phyloP scores from a whole-genome alignment of 2,797 vertebrate species.

The Garrulus glandarius region DNA sequence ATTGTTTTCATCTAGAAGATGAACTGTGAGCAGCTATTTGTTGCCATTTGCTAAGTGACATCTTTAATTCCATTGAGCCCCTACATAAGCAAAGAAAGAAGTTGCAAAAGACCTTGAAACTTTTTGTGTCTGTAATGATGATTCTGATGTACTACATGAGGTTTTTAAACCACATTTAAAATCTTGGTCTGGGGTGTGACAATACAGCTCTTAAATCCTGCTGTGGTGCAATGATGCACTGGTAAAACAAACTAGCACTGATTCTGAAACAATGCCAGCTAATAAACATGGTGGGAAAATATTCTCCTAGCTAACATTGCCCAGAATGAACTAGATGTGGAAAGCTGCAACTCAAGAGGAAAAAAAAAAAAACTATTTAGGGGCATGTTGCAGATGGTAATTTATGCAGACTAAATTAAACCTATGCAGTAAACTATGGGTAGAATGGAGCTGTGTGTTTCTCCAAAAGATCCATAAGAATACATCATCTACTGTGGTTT shows the following conservation, averaged over 20 bases:
- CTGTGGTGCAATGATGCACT: neutral
- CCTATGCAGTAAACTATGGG: neutral
- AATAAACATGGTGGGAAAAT: constrained; percentile 1
- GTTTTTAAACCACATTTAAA: neutral
- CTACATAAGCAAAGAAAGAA: neutral
- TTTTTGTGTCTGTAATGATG: neutral
- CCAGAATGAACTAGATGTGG: neutral
- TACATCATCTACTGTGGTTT: neutral
- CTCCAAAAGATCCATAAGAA: neutral
- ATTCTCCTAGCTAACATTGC: neutral
- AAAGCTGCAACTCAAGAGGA: neutral
- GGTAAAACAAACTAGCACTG: constrained; percentile 15
- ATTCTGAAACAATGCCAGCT: constrained; percentile 36
- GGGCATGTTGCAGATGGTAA: neutral
- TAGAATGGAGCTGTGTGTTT: neutral
- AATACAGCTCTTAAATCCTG: neutral
- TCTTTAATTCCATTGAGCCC: neutral
- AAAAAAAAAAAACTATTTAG: neutral
- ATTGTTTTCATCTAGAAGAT: neutral
- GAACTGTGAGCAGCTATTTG: neutral
- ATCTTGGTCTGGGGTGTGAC: neutral
- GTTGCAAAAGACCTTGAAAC: neutral
- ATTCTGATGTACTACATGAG: neutral
- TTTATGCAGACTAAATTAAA: constrained; percentile 20
- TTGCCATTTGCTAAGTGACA: neutral